Percentiles rank a stretch among this genome's conserved stretches.
phyloP scores from a whole-genome alignment of 2,797 vertebrate genomes.

The Spheniscus humboldti region DNA sequence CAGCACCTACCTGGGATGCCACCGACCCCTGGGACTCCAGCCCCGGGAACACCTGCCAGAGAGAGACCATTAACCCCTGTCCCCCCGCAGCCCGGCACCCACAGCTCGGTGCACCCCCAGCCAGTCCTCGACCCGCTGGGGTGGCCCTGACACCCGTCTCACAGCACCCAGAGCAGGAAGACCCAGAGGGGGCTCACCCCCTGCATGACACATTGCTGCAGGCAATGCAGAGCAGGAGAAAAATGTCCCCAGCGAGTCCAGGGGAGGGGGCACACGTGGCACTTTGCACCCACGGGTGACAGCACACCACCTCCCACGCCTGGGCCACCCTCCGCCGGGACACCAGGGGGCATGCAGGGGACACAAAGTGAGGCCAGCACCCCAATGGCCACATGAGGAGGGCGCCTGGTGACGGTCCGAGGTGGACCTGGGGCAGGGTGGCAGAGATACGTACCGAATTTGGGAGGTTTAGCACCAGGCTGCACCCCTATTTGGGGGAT shows the following conservation, averaged over 20 bases:
- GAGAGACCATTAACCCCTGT: background rate
- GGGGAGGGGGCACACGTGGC: background rate
- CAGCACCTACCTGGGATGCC: conserved; percentile 40
- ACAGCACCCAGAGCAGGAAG: background rate
- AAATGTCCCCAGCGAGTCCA: background rate
- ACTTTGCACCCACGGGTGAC: background rate
- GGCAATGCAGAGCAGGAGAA: background rate
- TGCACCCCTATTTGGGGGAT: conserved; percentile 67
- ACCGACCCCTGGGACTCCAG: conserved; percentile 18
- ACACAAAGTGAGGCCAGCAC: background rate
- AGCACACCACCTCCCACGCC: background rate
- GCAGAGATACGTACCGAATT: conserved; percentile 70
- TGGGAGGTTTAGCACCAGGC: conserved; percentile 78
- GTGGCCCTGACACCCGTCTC: background rate
- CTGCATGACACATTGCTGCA: background rate
- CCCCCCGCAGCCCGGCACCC: fast-evolving
- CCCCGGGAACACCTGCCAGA: conserved; percentile 39
- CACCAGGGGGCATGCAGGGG: fast-evolving
- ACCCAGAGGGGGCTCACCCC: background rate
- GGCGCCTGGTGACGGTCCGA: fast-evolving
- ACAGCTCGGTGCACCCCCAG: background rate
- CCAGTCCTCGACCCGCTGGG: background rate
- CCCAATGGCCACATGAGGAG: fast-evolving
- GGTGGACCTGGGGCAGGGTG: background rate
- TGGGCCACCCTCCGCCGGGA: fast-evolving